Evolutionary conservation across 1,140 invertebrate genomes (phyloP).

Genomic region (Probaryconus sp.): DNA sequence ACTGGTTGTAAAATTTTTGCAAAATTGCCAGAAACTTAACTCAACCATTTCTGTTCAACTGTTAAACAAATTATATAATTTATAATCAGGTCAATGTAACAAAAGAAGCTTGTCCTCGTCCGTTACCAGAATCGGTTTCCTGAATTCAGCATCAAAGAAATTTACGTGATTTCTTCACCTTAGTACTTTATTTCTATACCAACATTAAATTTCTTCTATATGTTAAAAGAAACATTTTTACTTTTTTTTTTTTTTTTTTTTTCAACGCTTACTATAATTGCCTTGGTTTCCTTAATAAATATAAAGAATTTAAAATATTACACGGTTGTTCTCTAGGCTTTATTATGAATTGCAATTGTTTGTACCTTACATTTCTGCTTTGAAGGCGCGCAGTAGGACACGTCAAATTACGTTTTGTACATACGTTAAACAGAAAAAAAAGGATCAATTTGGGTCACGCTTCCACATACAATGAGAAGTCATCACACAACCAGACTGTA

Average conservation of each 20-base stretch:
- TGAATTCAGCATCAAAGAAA: conserved; percentile 34
- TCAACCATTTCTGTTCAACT: too few relatives aligned
- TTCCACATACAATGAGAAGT: conserved; percentile 42
- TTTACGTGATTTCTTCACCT: conserved; percentile 55
- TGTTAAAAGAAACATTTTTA: too few relatives aligned
- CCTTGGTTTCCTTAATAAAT: too few relatives aligned
- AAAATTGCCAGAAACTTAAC: too few relatives aligned
- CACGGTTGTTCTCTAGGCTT: background rate
- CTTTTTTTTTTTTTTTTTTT: too few relatives aligned
- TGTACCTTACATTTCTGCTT: conserved; percentile 21
- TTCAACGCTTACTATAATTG: too few relatives aligned
- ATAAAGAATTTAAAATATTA: background rate
- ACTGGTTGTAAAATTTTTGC: too few relatives aligned
- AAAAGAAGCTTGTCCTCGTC: conserved; percentile 51
- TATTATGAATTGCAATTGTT: too few relatives aligned
- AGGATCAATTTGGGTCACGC: conserved; percentile 49
- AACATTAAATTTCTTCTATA: too few relatives aligned
- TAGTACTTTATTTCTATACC: too few relatives aligned
- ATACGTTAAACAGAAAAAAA: conserved; percentile 21
- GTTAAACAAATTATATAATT: conserved; percentile 13
- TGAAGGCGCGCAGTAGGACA: conserved; percentile 21
- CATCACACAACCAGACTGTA: conserved; percentile 16
- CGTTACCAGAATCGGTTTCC: conserved; percentile 35
- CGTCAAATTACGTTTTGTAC: conserved; percentile 37
- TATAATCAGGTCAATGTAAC: conserved; percentile 62